Conservation (phyloP, 1,140 invertebrate genomes). For the Calycopis cecrops region DNA sequence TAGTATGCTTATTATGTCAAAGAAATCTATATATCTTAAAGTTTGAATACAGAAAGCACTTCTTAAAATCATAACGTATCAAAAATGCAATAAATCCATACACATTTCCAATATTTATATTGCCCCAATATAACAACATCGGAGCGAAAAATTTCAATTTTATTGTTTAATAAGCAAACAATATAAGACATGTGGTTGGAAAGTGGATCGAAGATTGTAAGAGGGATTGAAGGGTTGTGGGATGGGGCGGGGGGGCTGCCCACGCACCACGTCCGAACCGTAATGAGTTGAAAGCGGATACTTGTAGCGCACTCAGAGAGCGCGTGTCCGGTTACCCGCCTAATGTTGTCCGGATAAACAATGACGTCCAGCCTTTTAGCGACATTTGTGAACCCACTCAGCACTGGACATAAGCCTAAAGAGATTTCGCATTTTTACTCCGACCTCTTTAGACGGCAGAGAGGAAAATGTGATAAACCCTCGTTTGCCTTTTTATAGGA, state of each 20-base stretch:
- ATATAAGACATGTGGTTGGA: slow-evolving; percentile 46
- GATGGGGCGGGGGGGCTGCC: slow-evolving; percentile 43
- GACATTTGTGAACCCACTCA: slow-evolving; percentile 73
- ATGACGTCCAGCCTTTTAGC: slow-evolving; percentile 73
- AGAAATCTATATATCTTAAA: too few species aligned
- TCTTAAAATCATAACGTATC: too few species aligned
- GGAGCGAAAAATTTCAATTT: slow-evolving; percentile 8
- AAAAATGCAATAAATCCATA: too few species aligned
- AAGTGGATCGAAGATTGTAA: slow-evolving; percentile 66
- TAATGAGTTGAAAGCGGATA: slow-evolving; percentile 75
- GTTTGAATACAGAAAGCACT: too few species aligned
- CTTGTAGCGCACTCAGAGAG: slow-evolving; percentile 72
- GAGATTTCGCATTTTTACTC: slow-evolving; percentile 64
- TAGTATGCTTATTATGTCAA: too few species aligned
- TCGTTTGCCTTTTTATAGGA: neutral
- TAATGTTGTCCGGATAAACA: slow-evolving; percentile 74
- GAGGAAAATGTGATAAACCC: slow-evolving; percentile 25
- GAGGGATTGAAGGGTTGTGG: slow-evolving; percentile 64
- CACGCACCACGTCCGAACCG: slow-evolving; percentile 69
- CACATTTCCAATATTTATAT: too few species aligned
- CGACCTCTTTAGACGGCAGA: slow-evolving; percentile 38
- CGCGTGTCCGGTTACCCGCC: slow-evolving; percentile 72
- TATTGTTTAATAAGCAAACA: slow-evolving; percentile 11
- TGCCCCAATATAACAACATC: neutral
- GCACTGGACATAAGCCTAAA: slow-evolving; percentile 69